Base-by-base conservation (phyloP, 2,888 invertebrate genomes). In the Folsomia candida region DNA sequence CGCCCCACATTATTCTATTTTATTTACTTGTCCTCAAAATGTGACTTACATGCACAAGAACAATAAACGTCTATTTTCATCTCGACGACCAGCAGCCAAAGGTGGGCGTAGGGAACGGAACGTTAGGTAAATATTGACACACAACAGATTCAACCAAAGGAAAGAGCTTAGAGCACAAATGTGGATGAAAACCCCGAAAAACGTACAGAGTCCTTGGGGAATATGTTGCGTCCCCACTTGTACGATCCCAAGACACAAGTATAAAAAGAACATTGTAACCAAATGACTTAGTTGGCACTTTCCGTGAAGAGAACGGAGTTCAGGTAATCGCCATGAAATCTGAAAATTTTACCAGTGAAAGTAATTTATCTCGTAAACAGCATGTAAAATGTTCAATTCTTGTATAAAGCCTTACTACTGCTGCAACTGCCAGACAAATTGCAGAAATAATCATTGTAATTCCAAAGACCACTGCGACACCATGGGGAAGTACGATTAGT, bases 271-370 rank as follows among this genome's bases (percentile, higher is more conserved):
- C 63, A 79, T 67, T 2, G 79, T 79, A 26, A 72, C 77, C 62
- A 79, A 74, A 72, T 78, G 77, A 70, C 78, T 78, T 20, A 79
- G 70, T 71, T 79, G 79, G 73, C 79, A 79, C 72, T 79, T 79
- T 29, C 79, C 79, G 65, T 79, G 78, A 14, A 77, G 73, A 26
- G 75, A 75, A 1, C 79, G 68, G 14, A 79, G 74, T 70, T 77
- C 77, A 20, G 79, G 79, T 22, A 79, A 70, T 25, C 76, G 75
- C 71, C 74, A 75, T 20, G 76, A 75, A 63, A 78, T 75, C 76
- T 76, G 29, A 9, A 26, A 60, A 11, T 11, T 24, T 60, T 3
- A 58, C n/a, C 9, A 47, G 18, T 47, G 18, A 47, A 47, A 47
- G 18, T 47, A 47, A n/a, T n/a, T n/a, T n/a, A 14, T 51, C 11